These are phyloP conservation scores for Lerista edwardsae DNA, from an alignment of 2,797 vertebrate genomes.

Conservation along the genomic window DNA sequence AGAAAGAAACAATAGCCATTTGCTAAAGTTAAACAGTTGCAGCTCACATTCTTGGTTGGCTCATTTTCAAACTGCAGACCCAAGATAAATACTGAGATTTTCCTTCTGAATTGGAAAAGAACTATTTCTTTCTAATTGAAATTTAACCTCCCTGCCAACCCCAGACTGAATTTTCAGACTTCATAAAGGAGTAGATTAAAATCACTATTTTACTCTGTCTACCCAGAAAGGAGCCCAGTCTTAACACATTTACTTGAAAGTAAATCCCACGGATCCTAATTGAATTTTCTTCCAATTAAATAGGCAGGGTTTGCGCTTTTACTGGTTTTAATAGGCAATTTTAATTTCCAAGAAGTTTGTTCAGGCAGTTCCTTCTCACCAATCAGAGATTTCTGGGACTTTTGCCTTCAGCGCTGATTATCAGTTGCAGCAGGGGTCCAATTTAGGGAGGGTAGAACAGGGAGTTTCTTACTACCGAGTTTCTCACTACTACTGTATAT, in stretches of 20 bases:
- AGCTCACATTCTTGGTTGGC: background rate
- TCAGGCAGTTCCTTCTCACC: background rate
- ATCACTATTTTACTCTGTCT: background rate
- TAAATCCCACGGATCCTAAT: background rate
- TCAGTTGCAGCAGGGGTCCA: background rate
- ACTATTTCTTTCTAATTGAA: constrained; percentile 1
- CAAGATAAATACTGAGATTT: background rate
- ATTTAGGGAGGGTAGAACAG: background rate
- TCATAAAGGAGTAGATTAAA: background rate
- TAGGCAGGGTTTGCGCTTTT: background rate
- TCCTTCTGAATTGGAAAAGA: background rate
- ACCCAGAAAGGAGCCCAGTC: background rate
- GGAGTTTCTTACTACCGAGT: too few relatives aligned
- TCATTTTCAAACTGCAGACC: background rate
- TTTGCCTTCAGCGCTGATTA: background rate
- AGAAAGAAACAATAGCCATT: background rate
- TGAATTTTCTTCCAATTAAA: constrained; percentile 3
- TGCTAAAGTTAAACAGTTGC: constrained; percentile 1
- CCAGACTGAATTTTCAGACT: background rate
- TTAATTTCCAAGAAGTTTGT: background rate
- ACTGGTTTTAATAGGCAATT: background rate
- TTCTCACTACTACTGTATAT: too few relatives aligned
- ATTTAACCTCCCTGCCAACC: background rate
- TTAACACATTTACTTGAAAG: constrained; percentile 2
- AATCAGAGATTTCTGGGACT: background rate